Percentiles rank a stretch among this genome's conserved stretches.
Evolutionary conservation across 2,113 vertebrate species (phyloP).

Genomic region (Cebus imitator): DNA sequence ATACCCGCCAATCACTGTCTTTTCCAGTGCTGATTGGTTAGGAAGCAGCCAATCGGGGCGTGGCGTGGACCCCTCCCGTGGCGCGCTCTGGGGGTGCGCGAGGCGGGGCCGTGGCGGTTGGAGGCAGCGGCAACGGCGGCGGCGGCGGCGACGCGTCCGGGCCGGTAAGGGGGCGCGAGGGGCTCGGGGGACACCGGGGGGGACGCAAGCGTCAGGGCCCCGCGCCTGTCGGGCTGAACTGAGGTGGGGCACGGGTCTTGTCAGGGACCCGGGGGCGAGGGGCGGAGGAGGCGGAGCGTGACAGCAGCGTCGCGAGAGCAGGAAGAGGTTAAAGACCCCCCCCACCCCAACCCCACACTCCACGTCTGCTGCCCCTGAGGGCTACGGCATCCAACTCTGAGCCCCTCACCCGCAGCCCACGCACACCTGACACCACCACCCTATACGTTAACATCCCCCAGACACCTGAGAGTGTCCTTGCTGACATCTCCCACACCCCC

Average conservation of each 20-base stretch:
- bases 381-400: background rate
- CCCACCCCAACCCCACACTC: accelerated
- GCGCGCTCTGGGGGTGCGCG: conserved; percentile 6
- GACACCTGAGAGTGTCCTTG: background rate
- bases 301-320: background rate
- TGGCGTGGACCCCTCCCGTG: conserved; percentile 37
- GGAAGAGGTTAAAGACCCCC: background rate
- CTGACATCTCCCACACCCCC: background rate
- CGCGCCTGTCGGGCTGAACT: background rate
- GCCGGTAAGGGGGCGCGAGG: conserved; percentile 71
- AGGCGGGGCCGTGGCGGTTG: conserved; percentile 55
- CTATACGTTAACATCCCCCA: background rate
- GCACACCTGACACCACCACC: background rate
- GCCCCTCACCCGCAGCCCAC: background rate
- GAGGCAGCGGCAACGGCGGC: background rate
- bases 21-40: background rate
- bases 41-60: background rate
- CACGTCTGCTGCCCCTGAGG: background rate
- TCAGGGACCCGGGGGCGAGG: background rate
- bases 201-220: background rate
- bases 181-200: background rate
- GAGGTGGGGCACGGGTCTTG: background rate
- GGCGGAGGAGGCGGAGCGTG: background rate
- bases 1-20: background rate
- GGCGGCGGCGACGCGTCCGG: conserved; percentile 34